Conservation (phyloP, 1,140 invertebrate species). For the Eriocheir sinensis region DNA sequence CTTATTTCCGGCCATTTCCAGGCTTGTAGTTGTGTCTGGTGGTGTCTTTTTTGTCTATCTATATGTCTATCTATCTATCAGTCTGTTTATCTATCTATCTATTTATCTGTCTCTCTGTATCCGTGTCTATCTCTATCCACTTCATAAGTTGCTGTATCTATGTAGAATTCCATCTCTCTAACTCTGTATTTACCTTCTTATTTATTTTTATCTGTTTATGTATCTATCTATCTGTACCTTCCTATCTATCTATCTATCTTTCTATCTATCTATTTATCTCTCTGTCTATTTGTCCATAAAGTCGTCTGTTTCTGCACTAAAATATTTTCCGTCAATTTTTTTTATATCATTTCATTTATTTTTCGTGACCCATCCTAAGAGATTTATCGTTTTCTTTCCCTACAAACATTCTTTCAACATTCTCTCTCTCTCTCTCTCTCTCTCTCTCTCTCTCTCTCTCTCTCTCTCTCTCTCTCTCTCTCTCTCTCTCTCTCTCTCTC, state of each 20-base stretch:
- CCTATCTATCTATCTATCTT: neutral
- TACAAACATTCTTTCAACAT: no score
- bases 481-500: neutral
- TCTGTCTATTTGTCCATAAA: neutral
- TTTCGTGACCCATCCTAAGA: no score
- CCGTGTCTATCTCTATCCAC: neutral
- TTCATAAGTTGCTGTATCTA: no score
- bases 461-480: no score
- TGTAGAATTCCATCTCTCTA: no score
- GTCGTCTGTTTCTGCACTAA: no score
- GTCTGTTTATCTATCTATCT: neutral
- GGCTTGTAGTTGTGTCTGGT: no score
- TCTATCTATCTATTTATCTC: neutral
- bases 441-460: no score
- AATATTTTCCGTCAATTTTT: no score
- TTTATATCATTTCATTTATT: no score
- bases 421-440: neutral
- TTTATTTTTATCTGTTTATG: neutral
- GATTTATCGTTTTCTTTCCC: no score
- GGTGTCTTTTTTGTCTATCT: neutral
- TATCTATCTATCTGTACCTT: neutral
- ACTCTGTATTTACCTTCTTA: neutral
- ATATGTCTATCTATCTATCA: neutral
- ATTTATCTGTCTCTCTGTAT: neutral
- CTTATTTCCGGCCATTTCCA: no score